Percentiles rank a stretch among this genome's conserved stretches.
These are phyloP conservation scores for Acrocephalus arundinaceus DNA, from an alignment of 2,113 vertebrate species.

Conservation along the genomic window DNA sequence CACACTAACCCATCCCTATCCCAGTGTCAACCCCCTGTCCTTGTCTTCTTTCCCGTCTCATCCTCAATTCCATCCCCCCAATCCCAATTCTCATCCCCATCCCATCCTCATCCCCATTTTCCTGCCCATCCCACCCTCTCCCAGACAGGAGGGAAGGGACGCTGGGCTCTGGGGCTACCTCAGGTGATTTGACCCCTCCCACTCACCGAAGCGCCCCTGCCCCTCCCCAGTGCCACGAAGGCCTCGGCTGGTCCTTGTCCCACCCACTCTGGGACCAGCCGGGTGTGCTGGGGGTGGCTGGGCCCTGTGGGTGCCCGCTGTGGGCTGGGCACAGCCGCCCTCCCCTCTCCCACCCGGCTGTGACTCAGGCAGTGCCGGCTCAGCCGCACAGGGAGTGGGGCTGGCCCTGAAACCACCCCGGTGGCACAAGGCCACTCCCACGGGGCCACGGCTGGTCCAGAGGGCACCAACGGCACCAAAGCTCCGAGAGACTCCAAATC, in stretches of 20 bases:
- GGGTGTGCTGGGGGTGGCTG: neutral
- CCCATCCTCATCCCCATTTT: neutral
- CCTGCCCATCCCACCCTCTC: too few species aligned
- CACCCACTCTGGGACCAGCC: neutral
- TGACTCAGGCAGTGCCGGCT: neutral
- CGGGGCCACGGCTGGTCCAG: rapidly evolving
- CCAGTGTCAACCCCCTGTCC: neutral
- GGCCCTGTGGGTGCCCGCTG: rapidly evolving
- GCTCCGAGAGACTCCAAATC: rapidly evolving
- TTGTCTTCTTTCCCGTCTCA: neutral
- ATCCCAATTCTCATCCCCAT: neutral
- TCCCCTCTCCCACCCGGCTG: rapidly evolving
- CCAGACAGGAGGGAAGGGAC: rapidly evolving
- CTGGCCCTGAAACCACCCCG: neutral
- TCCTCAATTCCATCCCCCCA: neutral
- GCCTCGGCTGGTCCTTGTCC: neutral
- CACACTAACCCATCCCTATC: rapidly evolving
- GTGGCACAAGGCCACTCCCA: rapidly evolving
- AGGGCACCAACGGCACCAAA: rapidly evolving
- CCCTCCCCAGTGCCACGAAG: constrained; percentile 54
- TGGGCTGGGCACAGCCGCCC: neutral
- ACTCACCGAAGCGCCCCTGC: constrained; percentile 29
- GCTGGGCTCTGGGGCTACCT: rapidly evolving
- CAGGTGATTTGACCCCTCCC: constrained; percentile 42
- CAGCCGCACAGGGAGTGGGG: rapidly evolving